phyloP scores from a whole-genome alignment of 2,797 vertebrate genomes.

The Hippopotamyrus pictus region DNA sequence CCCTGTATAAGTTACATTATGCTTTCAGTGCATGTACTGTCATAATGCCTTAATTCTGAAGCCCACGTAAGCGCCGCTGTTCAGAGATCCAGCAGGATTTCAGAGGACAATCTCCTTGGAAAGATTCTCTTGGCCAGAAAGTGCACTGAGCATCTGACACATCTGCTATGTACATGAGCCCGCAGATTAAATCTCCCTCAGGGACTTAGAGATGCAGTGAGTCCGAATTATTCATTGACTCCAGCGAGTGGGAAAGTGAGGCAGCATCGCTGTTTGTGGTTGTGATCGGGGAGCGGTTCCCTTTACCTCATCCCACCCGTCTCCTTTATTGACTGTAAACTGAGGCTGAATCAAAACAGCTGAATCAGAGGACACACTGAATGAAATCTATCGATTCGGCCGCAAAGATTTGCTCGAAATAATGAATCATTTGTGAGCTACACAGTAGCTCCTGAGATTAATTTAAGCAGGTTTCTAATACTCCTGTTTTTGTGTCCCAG shows the following conservation, averaged over 20 bases:
- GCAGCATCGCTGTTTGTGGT: neutral
- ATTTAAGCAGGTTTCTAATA: conserved; percentile 1
- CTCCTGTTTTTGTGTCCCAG: neutral
- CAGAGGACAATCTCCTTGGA: neutral
- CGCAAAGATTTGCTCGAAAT: neutral
- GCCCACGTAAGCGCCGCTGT: neutral
- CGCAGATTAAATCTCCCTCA: neutral
- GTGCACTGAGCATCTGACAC: neutral
- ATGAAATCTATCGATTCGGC: neutral
- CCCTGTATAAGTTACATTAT: neutral
- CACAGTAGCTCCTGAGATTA: neutral
- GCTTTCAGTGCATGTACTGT: neutral
- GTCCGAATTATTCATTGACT: neutral
- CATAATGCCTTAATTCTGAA: neutral
- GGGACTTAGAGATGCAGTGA: neutral
- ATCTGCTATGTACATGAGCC: conserved; percentile 4
- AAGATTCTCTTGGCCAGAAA: neutral
- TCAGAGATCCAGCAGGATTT: neutral
- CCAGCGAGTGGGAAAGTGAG: neutral
- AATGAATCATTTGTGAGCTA: conserved; percentile 3
- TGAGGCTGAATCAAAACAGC: conserved; percentile 1
- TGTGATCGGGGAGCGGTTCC: neutral
- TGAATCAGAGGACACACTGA: conserved; percentile 3
- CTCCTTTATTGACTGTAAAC: neutral
- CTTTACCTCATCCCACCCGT: neutral